Evolutionary conservation across 1,140 invertebrate genomes (phyloP).

Genomic region (Drosophila ambigua): DNA sequence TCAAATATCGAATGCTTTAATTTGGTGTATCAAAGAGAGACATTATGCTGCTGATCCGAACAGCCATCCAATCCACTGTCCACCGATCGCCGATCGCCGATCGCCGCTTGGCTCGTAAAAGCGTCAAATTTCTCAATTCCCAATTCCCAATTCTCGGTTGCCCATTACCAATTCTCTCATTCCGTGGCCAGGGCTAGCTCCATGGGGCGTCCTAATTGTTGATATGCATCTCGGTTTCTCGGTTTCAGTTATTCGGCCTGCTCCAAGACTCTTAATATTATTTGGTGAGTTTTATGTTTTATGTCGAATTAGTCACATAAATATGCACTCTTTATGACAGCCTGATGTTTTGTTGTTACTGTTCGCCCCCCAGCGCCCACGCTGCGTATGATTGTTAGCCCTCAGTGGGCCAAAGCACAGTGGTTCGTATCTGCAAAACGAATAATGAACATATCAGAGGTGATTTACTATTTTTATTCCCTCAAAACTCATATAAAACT

Average conservation of each 20-base stretch:
- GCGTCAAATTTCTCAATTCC: constrained; percentile 78
- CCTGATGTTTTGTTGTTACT: constrained; percentile 41
- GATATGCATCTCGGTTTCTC: constrained; percentile 66
- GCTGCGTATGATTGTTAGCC: constrained; percentile 61
- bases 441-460: too few relatives aligned
- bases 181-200: constrained; percentile 45
- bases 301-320: constrained; percentile 81
- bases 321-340: constrained; percentile 74
- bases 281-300: constrained; percentile 80
- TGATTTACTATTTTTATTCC: too few relatives aligned
- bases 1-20: constrained; percentile 74
- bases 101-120: constrained; percentile 63
- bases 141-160: constrained; percentile 36
- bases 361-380: constrained; percentile 61
- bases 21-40: constrained; percentile 80
- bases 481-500: neutral
- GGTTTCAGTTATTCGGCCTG: constrained; percentile 3
- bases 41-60: constrained; percentile 66
- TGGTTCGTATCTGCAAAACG: neutral
- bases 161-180: constrained; percentile 3
- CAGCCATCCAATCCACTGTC: neutral
- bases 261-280: constrained; percentile 71
- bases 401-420: constrained; percentile 9
- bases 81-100: neutral
- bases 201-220: constrained; percentile 77